These are phyloP conservation scores for Cremastinae sp. DNA, from an alignment of 2,888 invertebrate genomes.

Conservation along the genomic window DNA sequence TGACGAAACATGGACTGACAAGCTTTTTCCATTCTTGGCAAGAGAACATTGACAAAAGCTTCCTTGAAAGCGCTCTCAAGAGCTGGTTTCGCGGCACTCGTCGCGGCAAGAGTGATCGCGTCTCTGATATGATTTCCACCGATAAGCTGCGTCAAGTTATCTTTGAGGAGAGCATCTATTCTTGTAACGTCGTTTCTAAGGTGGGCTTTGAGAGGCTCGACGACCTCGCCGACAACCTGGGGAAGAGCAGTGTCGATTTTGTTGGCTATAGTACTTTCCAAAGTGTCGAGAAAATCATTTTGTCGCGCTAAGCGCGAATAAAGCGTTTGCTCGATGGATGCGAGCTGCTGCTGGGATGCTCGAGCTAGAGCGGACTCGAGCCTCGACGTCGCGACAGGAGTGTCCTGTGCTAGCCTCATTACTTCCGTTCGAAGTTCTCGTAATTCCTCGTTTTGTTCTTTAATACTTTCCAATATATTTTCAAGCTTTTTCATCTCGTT, in stretches of 20 bases:
- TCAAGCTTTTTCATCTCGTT: slow-evolving; percentile 72
- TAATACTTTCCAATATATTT: slow-evolving; percentile 71
- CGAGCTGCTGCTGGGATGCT: slow-evolving; percentile 72
- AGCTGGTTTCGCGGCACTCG: slow-evolving; percentile 86
- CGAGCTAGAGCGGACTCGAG: slow-evolving; percentile 73
- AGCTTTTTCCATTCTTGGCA: slow-evolving; percentile 94
- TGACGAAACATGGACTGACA: slow-evolving; percentile 94
- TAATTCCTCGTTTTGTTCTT: slow-evolving; percentile 75
- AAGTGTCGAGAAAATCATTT: slow-evolving; percentile 71
- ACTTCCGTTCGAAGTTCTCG: slow-evolving; percentile 73
- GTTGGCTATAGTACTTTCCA: slow-evolving; percentile 80
- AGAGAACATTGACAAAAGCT: slow-evolving; percentile 87
- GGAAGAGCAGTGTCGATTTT: slow-evolving; percentile 81
- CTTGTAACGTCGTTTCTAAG: slow-evolving; percentile 82
- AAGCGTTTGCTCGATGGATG: slow-evolving; percentile 72
- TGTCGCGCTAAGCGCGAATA: slow-evolving; percentile 72
- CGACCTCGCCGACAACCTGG: slow-evolving; percentile 84
- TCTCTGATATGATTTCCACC: slow-evolving; percentile 88
- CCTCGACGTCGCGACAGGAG: slow-evolving; percentile 69
- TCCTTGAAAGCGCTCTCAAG: slow-evolving; percentile 90
- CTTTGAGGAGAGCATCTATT: slow-evolving; percentile 88
- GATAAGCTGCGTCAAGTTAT: slow-evolving; percentile 90
- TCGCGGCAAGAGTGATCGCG: slow-evolving; percentile 86
- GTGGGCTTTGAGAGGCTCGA: slow-evolving; percentile 88
- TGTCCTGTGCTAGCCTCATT: slow-evolving; percentile 72